phyloP scores from a whole-genome alignment of 2,113 vertebrate species.

The Panthera leo region DNA sequence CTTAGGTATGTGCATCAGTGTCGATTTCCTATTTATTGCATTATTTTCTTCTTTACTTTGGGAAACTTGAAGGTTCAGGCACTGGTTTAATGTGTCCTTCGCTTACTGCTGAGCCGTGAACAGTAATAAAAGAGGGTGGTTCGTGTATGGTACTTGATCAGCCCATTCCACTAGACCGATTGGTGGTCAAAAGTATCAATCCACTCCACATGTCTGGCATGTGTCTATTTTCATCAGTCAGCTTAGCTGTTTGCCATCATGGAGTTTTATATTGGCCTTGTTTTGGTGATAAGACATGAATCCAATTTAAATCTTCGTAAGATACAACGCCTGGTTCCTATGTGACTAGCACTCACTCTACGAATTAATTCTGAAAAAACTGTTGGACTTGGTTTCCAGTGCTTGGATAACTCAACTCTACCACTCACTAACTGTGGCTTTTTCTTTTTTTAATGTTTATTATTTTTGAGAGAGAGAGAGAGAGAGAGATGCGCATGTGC shows the following conservation, averaged over 20 bases:
- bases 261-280: not conserved
- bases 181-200: slow-evolving; percentile 90
- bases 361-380: not conserved
- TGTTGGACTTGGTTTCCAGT: not conserved
- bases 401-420: not conserved
- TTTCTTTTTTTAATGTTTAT: no score
- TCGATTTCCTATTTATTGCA: slow-evolving; percentile 5
- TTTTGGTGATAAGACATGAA: not conserved
- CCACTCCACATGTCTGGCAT: slow-evolving; percentile 79
- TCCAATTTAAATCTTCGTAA: not conserved
- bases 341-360: not conserved
- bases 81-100: slow-evolving; percentile 82
- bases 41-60: slow-evolving; percentile 68
- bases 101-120: slow-evolving; percentile 89
- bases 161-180: slow-evolving; percentile 92
- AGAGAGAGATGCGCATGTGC: not conserved
- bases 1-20: no score
- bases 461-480: no score
- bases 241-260: not conserved
- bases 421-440: not conserved
- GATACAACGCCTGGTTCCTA: not conserved
- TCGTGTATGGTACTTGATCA: slow-evolving; percentile 92
- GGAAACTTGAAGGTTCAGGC: slow-evolving; percentile 87
- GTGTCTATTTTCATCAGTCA: not conserved
- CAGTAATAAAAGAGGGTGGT: slow-evolving; percentile 90